A percentile compares a stretch with the other conserved stretches of the same genome.
Conservation (phyloP, 2,888 invertebrate genomes). For the Cheilosia scutellata region DNA sequence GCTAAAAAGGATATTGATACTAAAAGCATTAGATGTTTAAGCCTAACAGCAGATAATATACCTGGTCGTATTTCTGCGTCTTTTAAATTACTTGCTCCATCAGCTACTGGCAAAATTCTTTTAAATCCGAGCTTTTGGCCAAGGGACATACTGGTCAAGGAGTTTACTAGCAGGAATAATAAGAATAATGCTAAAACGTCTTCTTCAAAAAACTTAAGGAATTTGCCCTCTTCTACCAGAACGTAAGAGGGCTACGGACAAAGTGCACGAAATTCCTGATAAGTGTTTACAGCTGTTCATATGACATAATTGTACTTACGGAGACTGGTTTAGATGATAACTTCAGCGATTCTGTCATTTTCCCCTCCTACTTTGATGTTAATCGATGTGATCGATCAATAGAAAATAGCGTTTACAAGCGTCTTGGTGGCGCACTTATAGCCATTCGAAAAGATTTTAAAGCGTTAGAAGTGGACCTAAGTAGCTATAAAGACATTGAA, state of each 20-base stretch:
- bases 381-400: background rate
- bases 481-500: background rate
- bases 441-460: background rate
- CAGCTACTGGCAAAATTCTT: background rate
- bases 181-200: background rate
- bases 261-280: background rate
- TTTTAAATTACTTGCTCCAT: background rate
- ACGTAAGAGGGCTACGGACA: background rate
- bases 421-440: background rate
- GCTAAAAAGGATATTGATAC: background rate
- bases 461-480: background rate
- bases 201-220: conserved; percentile 2
- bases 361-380: background rate
- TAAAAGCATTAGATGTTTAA: background rate
- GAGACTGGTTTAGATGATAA: background rate
- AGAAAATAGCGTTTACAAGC: background rate
- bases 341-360: background rate
- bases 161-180: background rate
- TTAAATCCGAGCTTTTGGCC: background rate
- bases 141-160: background rate
- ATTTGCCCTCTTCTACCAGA: conserved; percentile 1
- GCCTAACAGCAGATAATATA: background rate
- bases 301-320: background rate
- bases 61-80: background rate
- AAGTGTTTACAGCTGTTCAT: background rate